A percentile compares a stretch with the other conserved stretches of the same genome.
Conservation (phyloP, 2,888 invertebrate genomes). For the Hydrotaea cyrtoneurina region DNA sequence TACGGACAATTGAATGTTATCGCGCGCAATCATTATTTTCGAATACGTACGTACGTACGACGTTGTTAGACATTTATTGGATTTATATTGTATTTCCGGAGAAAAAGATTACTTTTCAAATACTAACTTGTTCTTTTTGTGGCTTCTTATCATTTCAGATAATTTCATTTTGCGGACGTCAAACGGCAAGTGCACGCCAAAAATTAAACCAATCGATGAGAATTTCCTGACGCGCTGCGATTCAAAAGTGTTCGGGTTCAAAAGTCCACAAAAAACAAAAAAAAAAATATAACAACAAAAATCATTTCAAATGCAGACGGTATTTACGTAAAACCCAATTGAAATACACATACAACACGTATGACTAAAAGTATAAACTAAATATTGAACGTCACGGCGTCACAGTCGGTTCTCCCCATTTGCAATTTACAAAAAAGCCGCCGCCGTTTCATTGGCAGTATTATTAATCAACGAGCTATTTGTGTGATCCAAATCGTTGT, state of each 20-base stretch:
- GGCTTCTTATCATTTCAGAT: slow-evolving; percentile 62
- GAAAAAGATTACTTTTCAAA: background rate
- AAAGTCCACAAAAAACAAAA: slow-evolving; percentile 51
- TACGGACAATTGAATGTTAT: background rate
- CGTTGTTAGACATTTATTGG: background rate
- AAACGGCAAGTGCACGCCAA: slow-evolving; percentile 38
- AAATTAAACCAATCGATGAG: background rate
- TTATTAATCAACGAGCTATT: background rate
- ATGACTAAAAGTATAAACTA: slow-evolving; percentile 58
- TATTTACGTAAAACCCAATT: slow-evolving; percentile 64
- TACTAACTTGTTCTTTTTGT: slow-evolving; percentile 5
- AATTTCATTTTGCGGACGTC: slow-evolving; percentile 35
- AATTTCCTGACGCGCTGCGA: background rate
- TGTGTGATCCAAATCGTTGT: slow-evolving; percentile 24
- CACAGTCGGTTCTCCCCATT: slow-evolving; percentile 16
- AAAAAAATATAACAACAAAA: slow-evolving; percentile 14
- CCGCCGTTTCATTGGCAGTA: background rate
- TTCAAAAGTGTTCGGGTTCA: slow-evolving; percentile 42
- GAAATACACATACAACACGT: slow-evolving; percentile 52
- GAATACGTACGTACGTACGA: background rate
- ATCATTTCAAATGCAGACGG: slow-evolving; percentile 40
- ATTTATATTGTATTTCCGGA: background rate
- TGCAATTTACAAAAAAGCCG: slow-evolving; percentile 38
- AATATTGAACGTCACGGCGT: slow-evolving; percentile 34
- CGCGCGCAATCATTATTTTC: background rate